Conservation (phyloP, 2,113 vertebrate genomes). For the Haemorhous mexicanus region DNA sequence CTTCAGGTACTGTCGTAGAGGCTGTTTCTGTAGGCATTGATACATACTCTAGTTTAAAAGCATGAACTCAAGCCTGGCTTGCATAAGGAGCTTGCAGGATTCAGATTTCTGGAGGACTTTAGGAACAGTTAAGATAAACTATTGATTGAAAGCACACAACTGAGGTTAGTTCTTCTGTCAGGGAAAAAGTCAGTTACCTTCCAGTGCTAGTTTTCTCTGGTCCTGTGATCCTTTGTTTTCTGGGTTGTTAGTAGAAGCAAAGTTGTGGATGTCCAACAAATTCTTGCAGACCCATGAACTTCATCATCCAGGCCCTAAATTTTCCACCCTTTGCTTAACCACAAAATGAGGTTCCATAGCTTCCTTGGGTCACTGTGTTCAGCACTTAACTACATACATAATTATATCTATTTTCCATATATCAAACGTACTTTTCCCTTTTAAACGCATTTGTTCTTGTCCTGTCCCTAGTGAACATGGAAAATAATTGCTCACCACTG, state of each 20-base stretch:
- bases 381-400: neutral
- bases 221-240: neutral
- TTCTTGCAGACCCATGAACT: neutral
- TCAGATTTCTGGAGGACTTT: neutral
- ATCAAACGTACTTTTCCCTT: neutral
- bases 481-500: neutral
- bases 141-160: neutral
- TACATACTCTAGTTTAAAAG: neutral
- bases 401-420: neutral
- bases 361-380: neutral
- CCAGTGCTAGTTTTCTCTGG: neutral
- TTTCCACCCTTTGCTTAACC: neutral
- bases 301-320: neutral
- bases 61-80: accelerated
- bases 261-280: neutral
- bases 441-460: neutral
- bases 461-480: neutral
- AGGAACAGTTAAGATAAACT: neutral
- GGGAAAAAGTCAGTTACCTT: neutral
- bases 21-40: neutral
- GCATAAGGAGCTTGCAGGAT: neutral
- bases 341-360: neutral
- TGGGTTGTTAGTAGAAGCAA: neutral
- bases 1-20: neutral
- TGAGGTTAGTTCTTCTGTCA: neutral